phyloP scores from a whole-genome alignment of 2,888 invertebrate genomes.

The Mimachlamys varia region DNA sequence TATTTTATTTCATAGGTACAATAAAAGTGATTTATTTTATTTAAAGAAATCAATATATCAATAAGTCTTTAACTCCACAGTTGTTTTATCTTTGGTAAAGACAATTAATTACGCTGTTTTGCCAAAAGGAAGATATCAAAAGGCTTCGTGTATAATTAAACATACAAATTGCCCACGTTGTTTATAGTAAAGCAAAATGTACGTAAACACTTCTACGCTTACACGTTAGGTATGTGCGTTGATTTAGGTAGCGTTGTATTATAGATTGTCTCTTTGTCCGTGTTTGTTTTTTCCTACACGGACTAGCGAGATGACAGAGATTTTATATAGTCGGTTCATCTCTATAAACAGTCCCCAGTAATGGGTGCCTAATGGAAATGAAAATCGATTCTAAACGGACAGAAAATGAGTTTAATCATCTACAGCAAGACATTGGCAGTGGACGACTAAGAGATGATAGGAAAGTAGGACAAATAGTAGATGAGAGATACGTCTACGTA shows the following conservation, averaged over 20 bases:
- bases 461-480: not conserved
- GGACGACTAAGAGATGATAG: not conserved
- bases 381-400: conserved; percentile 8
- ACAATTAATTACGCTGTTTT: no score
- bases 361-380: conserved; percentile 12
- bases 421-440: not conserved
- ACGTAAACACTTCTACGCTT: not conserved
- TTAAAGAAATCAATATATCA: not conserved
- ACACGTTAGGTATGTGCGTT: not conserved
- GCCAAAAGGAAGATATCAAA: no score
- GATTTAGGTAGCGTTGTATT: no score
- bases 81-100: not conserved
- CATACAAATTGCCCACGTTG: not conserved
- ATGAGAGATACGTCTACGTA: not conserved
- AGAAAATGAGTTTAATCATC: not conserved
- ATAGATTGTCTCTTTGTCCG: not conserved
- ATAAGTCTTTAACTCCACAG: not conserved
- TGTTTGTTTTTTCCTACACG: not conserved
- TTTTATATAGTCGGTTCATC: not conserved
- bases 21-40: not conserved
- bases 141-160: not conserved
- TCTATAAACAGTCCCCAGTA: not conserved
- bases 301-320: not conserved
- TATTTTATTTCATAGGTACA: not conserved
- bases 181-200: no score